Evolutionary conservation across 2,888 invertebrate genomes (phyloP), one percentile per base, ranked within the genome.

Genomic region (Eristalis intricaria): DNA sequence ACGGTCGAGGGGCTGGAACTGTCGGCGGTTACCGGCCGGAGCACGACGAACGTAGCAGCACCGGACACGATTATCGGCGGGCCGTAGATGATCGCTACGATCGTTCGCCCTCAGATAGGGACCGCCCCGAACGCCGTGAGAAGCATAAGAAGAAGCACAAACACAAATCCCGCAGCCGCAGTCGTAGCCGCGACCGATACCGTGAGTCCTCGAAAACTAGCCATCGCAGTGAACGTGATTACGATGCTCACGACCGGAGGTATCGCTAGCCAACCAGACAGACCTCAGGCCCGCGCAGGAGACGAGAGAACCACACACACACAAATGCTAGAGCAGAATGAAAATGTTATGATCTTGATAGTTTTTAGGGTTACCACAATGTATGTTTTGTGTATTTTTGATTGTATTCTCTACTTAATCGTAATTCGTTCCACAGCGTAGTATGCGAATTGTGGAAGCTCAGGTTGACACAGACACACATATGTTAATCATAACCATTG

Each of bases 141-240:
- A 92, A 92, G 78, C 91, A 92, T 73, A 92, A 92, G 87, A 92
- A 91, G 70, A 92, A 92, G 84, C 92, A 92, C 79, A 93, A 92
- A 81, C 92, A 93, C 68, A 90, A 91, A 74, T 91, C 91, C 63
- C 90, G 89, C 79, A 92, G 91, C 68, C 91, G 90, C 66, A 92
- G 92, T 75, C 91, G 91, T 23, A 92, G 92, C 43, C 90, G 91
- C 35, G 90, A 90, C 66, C 85, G 88, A 58, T 90, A 91, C 68
- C 90, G 90, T 66, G 87, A 87, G 56, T 23, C 84, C 11, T 76
- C 84, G 1, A 87, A 79, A 60, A 73, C 38, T 3, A 79, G 73
- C 60, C 50, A 87, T n/a, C 87, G 87, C 32, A 60, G 15, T 40
- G 87, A 76, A 23, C 79, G 84, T 4, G 80, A 84, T 10, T 68